These are phyloP conservation scores for Sarcophaga bullata DNA, from an alignment of 1,140 invertebrate species.

Conservation along the genomic window DNA sequence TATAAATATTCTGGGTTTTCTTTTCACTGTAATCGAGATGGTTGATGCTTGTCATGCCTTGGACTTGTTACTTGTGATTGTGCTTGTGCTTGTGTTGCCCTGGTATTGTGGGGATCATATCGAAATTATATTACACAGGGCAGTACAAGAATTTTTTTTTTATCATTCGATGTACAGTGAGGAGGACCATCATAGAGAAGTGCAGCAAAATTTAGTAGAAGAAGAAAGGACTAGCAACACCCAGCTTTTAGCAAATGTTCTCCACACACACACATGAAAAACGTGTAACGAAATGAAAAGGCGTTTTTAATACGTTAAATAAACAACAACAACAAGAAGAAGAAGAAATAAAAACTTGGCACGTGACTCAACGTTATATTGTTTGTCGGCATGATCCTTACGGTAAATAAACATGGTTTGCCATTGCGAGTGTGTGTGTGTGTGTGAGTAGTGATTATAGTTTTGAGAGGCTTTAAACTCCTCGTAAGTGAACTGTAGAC, in stretches of 20 bases:
- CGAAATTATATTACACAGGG: background rate
- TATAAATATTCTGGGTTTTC: too few relatives aligned
- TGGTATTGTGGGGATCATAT: slow-evolving; percentile 11
- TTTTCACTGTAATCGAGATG: too few relatives aligned
- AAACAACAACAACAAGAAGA: background rate
- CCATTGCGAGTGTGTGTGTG: background rate
- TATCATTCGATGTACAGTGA: background rate
- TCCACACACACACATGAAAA: background rate
- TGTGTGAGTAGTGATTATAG: background rate
- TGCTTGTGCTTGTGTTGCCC: too few relatives aligned
- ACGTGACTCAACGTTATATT: slow-evolving; percentile 31
- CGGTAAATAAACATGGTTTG: background rate
- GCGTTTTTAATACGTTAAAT: slow-evolving; percentile 39
- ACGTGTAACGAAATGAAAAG: slow-evolving; percentile 32
- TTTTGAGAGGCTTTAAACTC: background rate
- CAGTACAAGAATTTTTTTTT: slow-evolving; percentile 1
- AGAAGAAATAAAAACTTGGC: too few relatives aligned
- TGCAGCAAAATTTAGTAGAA: background rate
- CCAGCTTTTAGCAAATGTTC: too few relatives aligned
- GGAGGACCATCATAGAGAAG: background rate
- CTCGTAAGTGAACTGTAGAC: background rate
- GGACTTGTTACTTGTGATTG: too few relatives aligned
- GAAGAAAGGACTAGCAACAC: background rate
- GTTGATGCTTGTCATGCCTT: too few relatives aligned
- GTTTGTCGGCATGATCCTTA: background rate